Conservation (phyloP, 2,797 vertebrate species). For the Denticeps clupeoides region DNA sequence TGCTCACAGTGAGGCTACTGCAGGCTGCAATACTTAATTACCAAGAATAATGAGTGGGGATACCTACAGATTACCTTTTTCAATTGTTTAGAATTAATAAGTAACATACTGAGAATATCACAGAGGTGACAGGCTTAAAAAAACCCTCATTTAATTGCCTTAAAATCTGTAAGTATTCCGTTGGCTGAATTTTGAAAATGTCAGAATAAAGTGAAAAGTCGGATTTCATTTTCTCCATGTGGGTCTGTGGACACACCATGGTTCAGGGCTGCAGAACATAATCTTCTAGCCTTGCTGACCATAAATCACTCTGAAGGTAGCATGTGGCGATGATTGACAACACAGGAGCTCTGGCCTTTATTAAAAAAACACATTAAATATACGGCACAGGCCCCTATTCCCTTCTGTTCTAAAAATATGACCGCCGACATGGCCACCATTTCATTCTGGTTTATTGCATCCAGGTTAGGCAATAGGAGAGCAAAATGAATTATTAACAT, state of each 20-base stretch:
- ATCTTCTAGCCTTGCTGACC: conserved; percentile 48
- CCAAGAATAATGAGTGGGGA: no score
- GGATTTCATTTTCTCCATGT: neutral
- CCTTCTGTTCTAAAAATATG: neutral
- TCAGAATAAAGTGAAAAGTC: neutral
- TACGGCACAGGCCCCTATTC: conserved; percentile 19
- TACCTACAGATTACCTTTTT: no score
- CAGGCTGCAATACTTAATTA: no score
- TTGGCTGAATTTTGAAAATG: no score
- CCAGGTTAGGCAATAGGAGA: neutral
- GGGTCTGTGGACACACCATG: conserved; percentile 39
- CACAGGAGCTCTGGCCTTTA: conserved; percentile 54
- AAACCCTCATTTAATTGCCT: no score
- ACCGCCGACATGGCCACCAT: neutral
- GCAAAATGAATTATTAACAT: no score
- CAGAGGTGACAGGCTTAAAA: no score
- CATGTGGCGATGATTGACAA: conserved; percentile 48
- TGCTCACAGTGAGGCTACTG: no score
- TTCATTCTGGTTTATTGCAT: neutral
- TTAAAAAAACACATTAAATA: conserved; percentile 45
- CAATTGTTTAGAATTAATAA: no score
- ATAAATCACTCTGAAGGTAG: conserved; percentile 58
- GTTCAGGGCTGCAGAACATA: conserved; percentile 34
- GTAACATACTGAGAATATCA: no score
- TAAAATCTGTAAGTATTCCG: no score